Evolutionary conservation across 2,797 vertebrate species (phyloP).

Genomic region (Eurystomus glaucurus): DNA sequence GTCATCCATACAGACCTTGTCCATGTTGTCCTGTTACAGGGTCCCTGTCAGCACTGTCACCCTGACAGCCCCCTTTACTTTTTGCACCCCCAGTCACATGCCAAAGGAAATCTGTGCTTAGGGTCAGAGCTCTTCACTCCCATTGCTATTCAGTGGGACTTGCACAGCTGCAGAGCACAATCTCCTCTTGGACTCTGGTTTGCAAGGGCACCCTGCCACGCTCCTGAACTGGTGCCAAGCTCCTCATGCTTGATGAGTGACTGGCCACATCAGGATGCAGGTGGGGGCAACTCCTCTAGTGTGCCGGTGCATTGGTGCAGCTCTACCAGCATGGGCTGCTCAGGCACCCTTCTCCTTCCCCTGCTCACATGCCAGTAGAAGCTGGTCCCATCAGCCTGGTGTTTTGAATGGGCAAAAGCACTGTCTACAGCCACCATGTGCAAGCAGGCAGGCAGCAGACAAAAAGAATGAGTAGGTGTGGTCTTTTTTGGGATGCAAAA

Average conservation of each 20-base stretch:
- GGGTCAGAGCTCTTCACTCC: not conserved
- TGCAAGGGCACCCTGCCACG: not conserved
- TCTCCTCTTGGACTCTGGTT: not conserved
- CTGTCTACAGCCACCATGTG: fast-evolving
- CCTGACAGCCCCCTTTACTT: not conserved
- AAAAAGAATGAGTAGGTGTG: not conserved
- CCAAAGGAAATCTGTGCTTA: not conserved
- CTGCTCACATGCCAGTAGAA: not conserved
- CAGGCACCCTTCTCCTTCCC: not conserved
- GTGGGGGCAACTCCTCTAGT: not conserved
- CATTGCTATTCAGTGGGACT: not conserved
- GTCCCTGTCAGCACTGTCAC: not conserved
- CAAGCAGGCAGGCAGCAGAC: not conserved
- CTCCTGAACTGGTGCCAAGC: not conserved
- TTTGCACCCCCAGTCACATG: not conserved
- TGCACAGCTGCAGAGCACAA: not conserved
- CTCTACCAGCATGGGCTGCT: not conserved
- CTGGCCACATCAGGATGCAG: not conserved
- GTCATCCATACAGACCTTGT: not conserved
- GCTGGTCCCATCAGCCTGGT: not conserved
- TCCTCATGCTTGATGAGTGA: not conserved
- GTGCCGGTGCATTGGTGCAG: not conserved
- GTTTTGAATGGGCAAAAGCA: not conserved
- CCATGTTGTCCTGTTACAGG: not conserved
- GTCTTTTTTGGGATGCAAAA: not conserved